A percentile compares a stretch with the other conserved stretches of the same genome.
These are phyloP conservation scores for Hiodon alosoides DNA, from an alignment of 2,113 vertebrate genomes.

Conservation along the genomic window DNA sequence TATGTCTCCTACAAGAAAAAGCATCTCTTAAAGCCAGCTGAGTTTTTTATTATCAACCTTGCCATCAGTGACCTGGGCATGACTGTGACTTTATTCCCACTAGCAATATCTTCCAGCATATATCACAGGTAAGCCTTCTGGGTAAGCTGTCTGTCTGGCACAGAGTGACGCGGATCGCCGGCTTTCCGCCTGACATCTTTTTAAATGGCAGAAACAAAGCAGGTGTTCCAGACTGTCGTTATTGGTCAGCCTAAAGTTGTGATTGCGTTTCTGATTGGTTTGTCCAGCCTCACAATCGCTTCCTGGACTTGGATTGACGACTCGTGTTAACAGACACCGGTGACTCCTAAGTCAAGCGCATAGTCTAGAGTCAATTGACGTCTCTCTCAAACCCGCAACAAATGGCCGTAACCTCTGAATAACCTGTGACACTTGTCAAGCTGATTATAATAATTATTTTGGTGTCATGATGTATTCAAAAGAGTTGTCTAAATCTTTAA, in stretches of 20 bases:
- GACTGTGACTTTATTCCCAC: slow-evolving; percentile 69
- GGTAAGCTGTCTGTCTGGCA: no score
- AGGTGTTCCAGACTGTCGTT: neutral
- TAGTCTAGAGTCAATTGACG: no score
- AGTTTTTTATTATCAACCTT: slow-evolving; percentile 73
- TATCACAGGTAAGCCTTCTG: slow-evolving; percentile 62
- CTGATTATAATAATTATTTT: no score
- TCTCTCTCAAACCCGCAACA: no score
- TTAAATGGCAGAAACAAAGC: neutral
- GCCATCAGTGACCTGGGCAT: slow-evolving; percentile 71
- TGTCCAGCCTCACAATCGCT: neutral
- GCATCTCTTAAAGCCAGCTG: slow-evolving; percentile 67
- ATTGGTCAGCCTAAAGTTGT: neutral
- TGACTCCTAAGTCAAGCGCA: no score
- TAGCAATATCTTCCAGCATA: slow-evolving; percentile 69
- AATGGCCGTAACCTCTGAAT: no score
- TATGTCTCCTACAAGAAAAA: slow-evolving; percentile 69
- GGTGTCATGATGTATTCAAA: no score
- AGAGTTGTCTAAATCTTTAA: no score
- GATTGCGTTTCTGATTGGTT: no score
- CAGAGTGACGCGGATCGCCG: no score
- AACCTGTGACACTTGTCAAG: no score
- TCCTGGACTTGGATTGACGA: neutral
- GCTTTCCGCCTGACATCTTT: neutral
- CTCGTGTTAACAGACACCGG: no score